Conservation (phyloP, 2,888 invertebrate genomes). For the Diogma glabrata region DNA sequence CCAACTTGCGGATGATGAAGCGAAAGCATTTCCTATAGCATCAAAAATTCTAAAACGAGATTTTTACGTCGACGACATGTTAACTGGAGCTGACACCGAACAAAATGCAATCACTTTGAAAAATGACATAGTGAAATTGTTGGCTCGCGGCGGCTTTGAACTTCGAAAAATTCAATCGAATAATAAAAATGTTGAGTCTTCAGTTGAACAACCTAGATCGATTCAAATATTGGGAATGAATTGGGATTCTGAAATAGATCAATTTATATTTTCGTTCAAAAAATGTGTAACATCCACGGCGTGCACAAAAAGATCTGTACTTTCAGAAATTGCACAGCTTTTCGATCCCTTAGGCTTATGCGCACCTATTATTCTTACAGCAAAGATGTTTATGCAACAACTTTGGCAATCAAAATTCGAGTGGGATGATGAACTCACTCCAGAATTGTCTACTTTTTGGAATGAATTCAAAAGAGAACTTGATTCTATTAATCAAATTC, state of each 20-base stretch:
- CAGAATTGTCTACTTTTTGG: not conserved
- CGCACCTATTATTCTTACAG: too few species aligned
- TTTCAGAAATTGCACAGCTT: not conserved
- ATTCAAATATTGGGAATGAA: conserved; percentile 1
- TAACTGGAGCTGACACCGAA: too few species aligned
- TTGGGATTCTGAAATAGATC: not conserved
- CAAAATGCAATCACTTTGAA: too few species aligned
- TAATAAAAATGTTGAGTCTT: not conserved
- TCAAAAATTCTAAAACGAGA: too few species aligned
- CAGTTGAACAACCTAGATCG: not conserved
- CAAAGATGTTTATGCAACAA: too few species aligned
- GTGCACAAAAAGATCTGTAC: not conserved
- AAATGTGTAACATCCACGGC: not conserved
- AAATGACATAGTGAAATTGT: too few species aligned
- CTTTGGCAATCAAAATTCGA: not conserved
- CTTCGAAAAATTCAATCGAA: not conserved
- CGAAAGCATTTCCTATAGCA: too few species aligned
- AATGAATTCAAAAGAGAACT: not conserved
- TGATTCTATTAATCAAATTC: not conserved
- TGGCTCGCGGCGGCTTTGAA: not conserved
- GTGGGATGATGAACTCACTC: not conserved
- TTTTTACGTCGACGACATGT: too few species aligned
- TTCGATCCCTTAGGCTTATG: not conserved
- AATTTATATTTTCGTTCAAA: not conserved
- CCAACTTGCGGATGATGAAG: too few species aligned